Base-by-base conservation (phyloP, 2,113 vertebrate species). In the Odocoileus virginianus region DNA sequence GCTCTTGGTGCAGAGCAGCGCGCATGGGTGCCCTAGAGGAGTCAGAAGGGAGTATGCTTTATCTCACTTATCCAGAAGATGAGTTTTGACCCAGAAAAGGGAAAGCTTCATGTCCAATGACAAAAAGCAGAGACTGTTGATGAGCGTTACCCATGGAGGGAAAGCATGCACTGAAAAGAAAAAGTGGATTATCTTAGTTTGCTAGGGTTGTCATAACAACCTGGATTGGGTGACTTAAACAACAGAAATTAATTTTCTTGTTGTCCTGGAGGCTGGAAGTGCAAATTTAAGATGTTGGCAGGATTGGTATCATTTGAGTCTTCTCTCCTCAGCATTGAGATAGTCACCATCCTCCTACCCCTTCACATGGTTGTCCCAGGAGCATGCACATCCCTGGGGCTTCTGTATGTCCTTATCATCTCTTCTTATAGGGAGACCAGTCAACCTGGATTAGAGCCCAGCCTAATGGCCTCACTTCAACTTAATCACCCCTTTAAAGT, bases 401-500 rank as follows among this genome's bases (percentile, higher is more conserved):
- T 33, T 28, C 36, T 64, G 6, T 52, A 50, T 17, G 12, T 21
- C 7, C 28, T 54, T 25, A 54, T 43, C 45, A 2, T 25, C 27
- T 87, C 45, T 64, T 81, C 30, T 30, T 64, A 83, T 30, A 74
- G 86, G 82, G 47, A 50, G 33, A 57, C 15, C 47, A 47, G 15
- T 55, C 25, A 45, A 4, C 82, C 33, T 85, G 57, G 23, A 14
- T 89, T 86, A 40, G 14, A 6, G 14, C 15, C 5, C 28, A 89
- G 12, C 21, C 11, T n/a, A 55, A 47, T 60, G 12, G 1, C 27
- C 15, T 85, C 30, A 25, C 89, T 67, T 79, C 60, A 57, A 36
- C 36, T 79, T 86, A 84, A 40, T 76, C 50, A 89, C 43, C 79
- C 52, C n/a, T 61, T 57, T 91, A 76, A 86, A 94, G 43, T 23